Conservation (phyloP, 2,113 vertebrate genomes). For the Ginglymostoma cirratum region DNA sequence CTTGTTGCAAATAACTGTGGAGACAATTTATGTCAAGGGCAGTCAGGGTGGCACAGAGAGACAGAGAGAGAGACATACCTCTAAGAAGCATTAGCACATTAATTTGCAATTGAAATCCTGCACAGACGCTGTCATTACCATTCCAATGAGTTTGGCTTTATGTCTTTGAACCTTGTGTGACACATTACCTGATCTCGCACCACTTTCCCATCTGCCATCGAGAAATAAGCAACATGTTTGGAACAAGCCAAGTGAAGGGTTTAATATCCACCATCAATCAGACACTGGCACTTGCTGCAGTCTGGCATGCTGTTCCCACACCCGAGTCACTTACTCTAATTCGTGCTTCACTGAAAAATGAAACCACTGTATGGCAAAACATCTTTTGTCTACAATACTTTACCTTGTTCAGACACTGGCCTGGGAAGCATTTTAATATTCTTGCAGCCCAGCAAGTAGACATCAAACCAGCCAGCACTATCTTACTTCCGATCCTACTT, state of each 20-base stretch:
- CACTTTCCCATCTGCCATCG: constrained; percentile 31
- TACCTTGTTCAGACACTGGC: neutral
- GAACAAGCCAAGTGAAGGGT: neutral
- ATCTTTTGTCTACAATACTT: neutral
- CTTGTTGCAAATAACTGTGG: neutral
- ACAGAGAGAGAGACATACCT: constrained; percentile 13
- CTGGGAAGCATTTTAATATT: neutral
- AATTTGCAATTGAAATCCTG: constrained; percentile 36
- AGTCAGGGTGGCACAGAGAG: constrained; percentile 17
- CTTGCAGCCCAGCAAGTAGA: neutral
- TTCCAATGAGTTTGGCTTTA: constrained; percentile 34
- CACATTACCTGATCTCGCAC: constrained; percentile 36
- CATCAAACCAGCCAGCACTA: neutral
- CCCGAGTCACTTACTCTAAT: constrained; percentile 1
- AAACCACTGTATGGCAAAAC: neutral
- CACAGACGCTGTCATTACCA: constrained; percentile 34
- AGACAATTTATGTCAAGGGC: constrained; percentile 4
- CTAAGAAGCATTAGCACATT: constrained; percentile 37
- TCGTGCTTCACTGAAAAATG: neutral
- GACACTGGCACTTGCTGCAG: constrained; percentile 19
- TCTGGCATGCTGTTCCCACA: constrained; percentile 35
- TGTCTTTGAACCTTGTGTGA: constrained; percentile 37
- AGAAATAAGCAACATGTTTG: constrained; percentile 32
- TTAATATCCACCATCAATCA: constrained; percentile 36
- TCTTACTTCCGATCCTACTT: neutral